phyloP scores from a whole-genome alignment of 2,888 invertebrate genomes.

The Anthophora plumipes region DNA sequence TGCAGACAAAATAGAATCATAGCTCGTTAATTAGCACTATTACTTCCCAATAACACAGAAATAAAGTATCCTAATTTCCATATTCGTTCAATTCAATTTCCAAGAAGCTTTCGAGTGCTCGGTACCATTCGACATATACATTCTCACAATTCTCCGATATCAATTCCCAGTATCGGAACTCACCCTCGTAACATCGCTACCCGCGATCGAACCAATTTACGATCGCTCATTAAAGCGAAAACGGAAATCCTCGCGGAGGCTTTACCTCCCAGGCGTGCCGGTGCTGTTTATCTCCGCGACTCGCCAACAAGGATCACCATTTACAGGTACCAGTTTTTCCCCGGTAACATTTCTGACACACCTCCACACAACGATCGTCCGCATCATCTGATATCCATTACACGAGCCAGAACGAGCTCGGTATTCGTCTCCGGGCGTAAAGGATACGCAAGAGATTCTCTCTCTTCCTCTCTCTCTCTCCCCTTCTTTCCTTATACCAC shows the following conservation, averaged over 20 bases:
- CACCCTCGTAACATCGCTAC: neutral
- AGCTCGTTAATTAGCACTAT: no score
- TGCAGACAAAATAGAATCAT: no score
- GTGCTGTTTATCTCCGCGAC: constrained; percentile 1
- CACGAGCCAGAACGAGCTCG: constrained; percentile 54
- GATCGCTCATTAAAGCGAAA: constrained; percentile 1
- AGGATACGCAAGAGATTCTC: constrained; percentile 50
- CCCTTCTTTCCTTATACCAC: neutral
- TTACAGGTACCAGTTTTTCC: constrained; percentile 47
- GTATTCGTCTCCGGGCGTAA: constrained; percentile 60
- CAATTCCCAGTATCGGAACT: neutral
- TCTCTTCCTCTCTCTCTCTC: neutral
- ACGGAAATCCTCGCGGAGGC: neutral
- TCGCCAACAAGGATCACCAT: constrained; percentile 46
- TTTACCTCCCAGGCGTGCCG: constrained; percentile 42
- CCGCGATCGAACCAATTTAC: neutral
- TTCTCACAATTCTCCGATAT: neutral
- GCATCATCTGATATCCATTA: constrained; percentile 62
- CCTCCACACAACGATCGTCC: constrained; percentile 33
- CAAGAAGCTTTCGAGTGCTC: no score
- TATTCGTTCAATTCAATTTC: no score
- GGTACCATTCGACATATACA: no score
- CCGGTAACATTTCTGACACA: constrained; percentile 48
- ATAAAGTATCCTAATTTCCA: no score
- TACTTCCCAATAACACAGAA: no score